These are phyloP conservation scores for Abrostola triplasia DNA, from an alignment of 2,888 invertebrate genomes.

Conservation along the genomic window DNA sequence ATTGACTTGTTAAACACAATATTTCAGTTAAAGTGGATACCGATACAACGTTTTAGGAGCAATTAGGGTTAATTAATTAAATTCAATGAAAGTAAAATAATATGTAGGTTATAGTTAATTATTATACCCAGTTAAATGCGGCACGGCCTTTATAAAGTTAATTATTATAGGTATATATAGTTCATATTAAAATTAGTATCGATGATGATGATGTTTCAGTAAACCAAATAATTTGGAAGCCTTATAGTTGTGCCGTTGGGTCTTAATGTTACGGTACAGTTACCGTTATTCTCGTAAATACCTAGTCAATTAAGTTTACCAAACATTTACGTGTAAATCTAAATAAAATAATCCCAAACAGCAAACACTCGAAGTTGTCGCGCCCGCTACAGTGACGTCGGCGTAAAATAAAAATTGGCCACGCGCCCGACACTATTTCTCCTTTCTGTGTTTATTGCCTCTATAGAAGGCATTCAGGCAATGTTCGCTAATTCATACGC, in stretches of 20 bases:
- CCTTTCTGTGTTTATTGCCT: constrained; percentile 76
- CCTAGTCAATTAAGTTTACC: too few relatives aligned
- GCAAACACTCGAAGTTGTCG: constrained; percentile 5
- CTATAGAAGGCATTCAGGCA: constrained; percentile 81
- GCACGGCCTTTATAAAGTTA: too few relatives aligned
- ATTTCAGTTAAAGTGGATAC: constrained; percentile 42
- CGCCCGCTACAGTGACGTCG: constrained; percentile 12
- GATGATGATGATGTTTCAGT: too few relatives aligned
- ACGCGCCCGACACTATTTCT: constrained; percentile 61
- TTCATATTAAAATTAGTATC: too few relatives aligned
- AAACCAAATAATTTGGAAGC: too few relatives aligned
- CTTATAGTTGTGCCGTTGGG: too few relatives aligned
- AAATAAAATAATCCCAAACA: too few relatives aligned
- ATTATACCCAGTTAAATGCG: too few relatives aligned
- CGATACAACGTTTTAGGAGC: constrained; percentile 40
- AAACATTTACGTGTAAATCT: too few relatives aligned
- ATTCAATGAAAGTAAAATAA: constrained; percentile 44
- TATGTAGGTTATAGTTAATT: constrained; percentile 15
- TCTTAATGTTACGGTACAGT: too few relatives aligned
- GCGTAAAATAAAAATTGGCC: constrained; percentile 67
- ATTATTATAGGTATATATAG: not conserved
- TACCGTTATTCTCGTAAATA: too few relatives aligned
- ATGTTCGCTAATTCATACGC: constrained; percentile 65
- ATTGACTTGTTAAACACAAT: constrained; percentile 39
- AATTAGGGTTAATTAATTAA: constrained; percentile 52